Percentiles rank a stretch among this genome's conserved stretches.
phyloP scores from a whole-genome alignment of 2,113 vertebrate genomes.

The Talpa occidentalis region DNA sequence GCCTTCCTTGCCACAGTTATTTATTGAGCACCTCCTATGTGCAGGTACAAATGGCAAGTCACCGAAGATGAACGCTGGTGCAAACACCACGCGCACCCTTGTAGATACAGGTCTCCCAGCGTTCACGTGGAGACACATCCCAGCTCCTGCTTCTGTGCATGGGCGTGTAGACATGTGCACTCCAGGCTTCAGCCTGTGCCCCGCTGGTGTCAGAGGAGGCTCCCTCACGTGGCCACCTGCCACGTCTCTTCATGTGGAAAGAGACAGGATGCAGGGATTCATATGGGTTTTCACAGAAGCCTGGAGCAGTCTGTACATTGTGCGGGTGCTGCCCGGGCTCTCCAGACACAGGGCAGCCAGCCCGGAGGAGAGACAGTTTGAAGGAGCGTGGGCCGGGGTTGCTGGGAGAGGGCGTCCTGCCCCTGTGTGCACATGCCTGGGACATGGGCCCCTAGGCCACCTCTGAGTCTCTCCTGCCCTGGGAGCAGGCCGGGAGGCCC shows the following conservation, averaged over 20 bases:
- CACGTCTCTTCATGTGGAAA: not conserved
- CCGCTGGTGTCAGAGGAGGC: not conserved
- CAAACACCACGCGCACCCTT: fast-evolving
- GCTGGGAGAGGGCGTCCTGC: not conserved
- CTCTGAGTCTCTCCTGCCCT: not conserved
- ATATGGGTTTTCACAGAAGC: not conserved
- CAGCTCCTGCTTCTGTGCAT: fast-evolving
- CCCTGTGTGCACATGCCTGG: not conserved
- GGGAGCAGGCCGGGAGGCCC: not conserved
- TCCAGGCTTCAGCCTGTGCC: fast-evolving
- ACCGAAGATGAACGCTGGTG: not conserved
- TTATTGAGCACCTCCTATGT: not conserved
- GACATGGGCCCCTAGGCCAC: fast-evolving
- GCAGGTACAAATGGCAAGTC: not conserved
- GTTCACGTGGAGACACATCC: not conserved
- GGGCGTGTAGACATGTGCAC: fast-evolving
- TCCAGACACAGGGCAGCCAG: not conserved
- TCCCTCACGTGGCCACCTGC: not conserved
- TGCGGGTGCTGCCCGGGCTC: not conserved
- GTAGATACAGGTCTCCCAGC: fast-evolving
- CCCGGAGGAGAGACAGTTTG: not conserved
- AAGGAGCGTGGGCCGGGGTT: fast-evolving
- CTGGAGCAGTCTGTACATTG: not conserved
- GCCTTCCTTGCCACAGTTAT: not conserved
- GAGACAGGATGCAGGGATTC: not conserved